A percentile compares a stretch with the other conserved stretches of the same genome.
These are phyloP conservation scores for Sebastes taczanowskii DNA, from an alignment of 2,797 vertebrate genomes.

Conservation along the genomic window DNA sequence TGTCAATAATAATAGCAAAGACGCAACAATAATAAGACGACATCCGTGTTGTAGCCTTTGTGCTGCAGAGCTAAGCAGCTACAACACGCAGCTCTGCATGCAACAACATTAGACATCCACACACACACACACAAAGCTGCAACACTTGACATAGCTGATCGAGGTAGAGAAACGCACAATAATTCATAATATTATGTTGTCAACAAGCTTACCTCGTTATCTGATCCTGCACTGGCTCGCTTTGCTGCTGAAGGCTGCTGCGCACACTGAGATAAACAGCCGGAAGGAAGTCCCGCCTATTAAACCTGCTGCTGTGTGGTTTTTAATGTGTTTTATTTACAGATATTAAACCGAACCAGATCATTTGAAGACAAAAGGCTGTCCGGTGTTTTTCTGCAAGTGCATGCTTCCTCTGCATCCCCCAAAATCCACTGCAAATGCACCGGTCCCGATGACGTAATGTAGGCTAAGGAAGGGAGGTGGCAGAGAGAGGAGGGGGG, in stretches of 20 bases:
- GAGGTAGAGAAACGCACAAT: not conserved
- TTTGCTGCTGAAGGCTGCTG: constrained; percentile 25
- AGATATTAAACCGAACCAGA: not conserved
- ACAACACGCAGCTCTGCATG: constrained; percentile 14
- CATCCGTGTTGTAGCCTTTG: not conserved
- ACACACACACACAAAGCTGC: not conserved
- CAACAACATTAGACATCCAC: constrained; percentile 9
- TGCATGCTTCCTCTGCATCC: constrained; percentile 33
- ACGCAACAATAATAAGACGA: no score
- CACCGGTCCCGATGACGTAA: constrained; percentile 67
- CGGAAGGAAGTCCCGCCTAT: constrained; percentile 74
- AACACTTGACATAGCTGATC: not conserved
- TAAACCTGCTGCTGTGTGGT: not conserved
- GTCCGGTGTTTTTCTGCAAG: not conserved
- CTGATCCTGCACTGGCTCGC: constrained; percentile 49
- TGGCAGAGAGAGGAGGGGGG: no score
- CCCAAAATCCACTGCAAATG: constrained; percentile 12
- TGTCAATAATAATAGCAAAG: no score
- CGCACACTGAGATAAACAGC: constrained; percentile 55
- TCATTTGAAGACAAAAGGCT: not conserved
- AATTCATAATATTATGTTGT: not conserved
- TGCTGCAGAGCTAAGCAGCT: constrained; percentile 24
- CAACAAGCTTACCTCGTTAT: constrained; percentile 70
- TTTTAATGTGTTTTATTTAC: not conserved
- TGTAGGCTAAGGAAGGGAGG: constrained; percentile 22